Evolutionary conservation across 2,888 invertebrate genomes (phyloP), one percentile per base, ranked within the genome.

Genomic region (Phytoseiulus persimilis): DNA sequence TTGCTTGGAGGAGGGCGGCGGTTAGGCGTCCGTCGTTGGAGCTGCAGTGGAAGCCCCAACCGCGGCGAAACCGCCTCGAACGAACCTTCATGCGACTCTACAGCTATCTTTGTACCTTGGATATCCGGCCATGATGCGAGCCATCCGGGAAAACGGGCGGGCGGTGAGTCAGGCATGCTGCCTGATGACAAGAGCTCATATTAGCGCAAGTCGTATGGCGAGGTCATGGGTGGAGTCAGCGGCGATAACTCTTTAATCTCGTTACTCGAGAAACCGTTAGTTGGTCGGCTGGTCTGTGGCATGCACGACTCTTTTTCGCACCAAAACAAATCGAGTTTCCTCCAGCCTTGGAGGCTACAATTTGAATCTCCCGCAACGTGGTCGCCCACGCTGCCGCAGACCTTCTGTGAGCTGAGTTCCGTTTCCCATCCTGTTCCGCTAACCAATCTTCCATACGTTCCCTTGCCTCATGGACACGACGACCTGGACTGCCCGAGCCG

Each of bases 161-260:
- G 28, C 5, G 23, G 65, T 1, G 1, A 65, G 65, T 6, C 14
- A 65, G 28, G 18, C 65, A 65, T 23, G 65, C 65, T 65, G 65
- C 65, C 18, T 65, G 65, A 65, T 65, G 65, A 65, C 65, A 65
- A 65, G 65, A 23, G 65, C 65, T 65, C 65, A 65, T 65, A 65
- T 65, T 65, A 65, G 65, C 65, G 65, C 65, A 65, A 65, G 65
- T 65, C 65, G 65, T 65, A 65, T n/a, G 39, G 32, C 45, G 87
- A 87, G 87, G 87, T 32, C 87, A 32, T 87, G 87, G 87, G 87
- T 87, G 87, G 87, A 87, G 87, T 87, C 87, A n/a, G 65, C 45
- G 87, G 33, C 87, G 87, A 87, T 87, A 87, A 87, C 87, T 87
- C 87, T 87, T 87, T 87, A 87, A 87, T 87, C 87, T 87, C 87